These are phyloP conservation scores for Leucoptera coffeella DNA, from an alignment of 2,888 invertebrate genomes.

Conservation along the genomic window DNA sequence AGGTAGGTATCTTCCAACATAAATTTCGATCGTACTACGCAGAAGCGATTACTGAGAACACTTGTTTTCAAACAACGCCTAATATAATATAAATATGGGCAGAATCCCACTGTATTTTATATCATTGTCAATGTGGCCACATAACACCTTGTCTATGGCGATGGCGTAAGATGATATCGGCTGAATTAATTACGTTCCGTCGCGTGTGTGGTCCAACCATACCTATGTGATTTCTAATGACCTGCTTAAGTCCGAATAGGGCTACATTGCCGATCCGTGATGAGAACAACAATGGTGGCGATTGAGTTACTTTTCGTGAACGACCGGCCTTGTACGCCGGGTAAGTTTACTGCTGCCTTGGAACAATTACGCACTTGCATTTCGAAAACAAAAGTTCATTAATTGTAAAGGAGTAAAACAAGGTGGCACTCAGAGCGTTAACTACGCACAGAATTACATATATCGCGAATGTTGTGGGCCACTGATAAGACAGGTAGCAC, in stretches of 20 bases:
- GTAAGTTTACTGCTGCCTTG: background rate
- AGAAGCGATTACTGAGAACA: too few relatives aligned
- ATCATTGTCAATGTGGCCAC: conserved; percentile 9
- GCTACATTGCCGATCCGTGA: conserved; percentile 29
- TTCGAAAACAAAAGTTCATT: too few relatives aligned
- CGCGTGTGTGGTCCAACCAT: conserved; percentile 41
- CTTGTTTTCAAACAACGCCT: too few relatives aligned
- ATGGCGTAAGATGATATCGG: conserved; percentile 17
- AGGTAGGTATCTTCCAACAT: too few relatives aligned
- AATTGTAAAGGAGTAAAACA: too few relatives aligned
- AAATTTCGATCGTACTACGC: too few relatives aligned
- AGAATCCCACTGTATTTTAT: conserved; percentile 10
- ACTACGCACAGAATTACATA: too few relatives aligned
- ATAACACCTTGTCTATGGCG: conserved; percentile 38
- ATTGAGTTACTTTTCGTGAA: conserved; percentile 5
- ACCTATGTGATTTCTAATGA: conserved; percentile 24
- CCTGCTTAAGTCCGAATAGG: conserved; percentile 17
- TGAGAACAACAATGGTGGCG: conserved; percentile 33
- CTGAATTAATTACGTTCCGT: conserved; percentile 49
- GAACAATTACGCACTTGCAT: too few relatives aligned
- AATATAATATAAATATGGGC: too few relatives aligned
- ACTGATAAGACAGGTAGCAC: too few relatives aligned
- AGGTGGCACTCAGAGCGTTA: too few relatives aligned
- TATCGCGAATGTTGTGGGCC: too few relatives aligned
- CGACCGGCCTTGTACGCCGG: background rate